Conservation (phyloP, 2,888 invertebrate species). For the Amorpha juglandis region DNA sequence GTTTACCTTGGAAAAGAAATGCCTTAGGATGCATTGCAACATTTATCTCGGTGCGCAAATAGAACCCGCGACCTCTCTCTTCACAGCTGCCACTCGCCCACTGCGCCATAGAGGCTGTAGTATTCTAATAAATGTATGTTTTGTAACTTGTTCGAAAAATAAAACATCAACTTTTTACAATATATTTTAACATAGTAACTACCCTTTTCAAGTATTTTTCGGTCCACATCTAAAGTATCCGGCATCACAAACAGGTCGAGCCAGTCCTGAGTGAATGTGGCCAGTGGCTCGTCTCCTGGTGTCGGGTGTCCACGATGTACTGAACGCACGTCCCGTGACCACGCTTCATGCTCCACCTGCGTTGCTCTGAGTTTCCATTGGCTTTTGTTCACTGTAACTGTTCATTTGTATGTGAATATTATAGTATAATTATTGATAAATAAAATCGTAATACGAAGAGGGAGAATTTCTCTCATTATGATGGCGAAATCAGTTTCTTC, state of each 20-base stretch:
- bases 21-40: no score
- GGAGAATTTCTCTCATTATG: no score
- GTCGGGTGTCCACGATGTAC: slow-evolving; percentile 22
- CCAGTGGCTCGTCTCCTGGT: slow-evolving; percentile 20
- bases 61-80: no score
- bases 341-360: slow-evolving; percentile 37
- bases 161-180: not conserved
- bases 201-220: not conserved
- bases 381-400: slow-evolving; percentile 2
- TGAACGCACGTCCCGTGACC: slow-evolving; percentile 37
- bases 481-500: no score
- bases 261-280: slow-evolving; percentile 8
- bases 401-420: not conserved
- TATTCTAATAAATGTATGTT: no score
- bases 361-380: slow-evolving; percentile 18
- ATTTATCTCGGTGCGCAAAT: not conserved
- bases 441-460: no score
- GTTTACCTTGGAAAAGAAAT: no score
- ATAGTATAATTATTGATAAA: no score
- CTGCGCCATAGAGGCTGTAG: no score
- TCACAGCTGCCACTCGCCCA: no score
- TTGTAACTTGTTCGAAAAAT: no score
- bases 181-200: not conserved
- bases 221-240: not conserved
- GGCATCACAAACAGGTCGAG: slow-evolving; percentile 32